Evolutionary conservation across 2,888 invertebrate genomes (phyloP).

Genomic region (Ethmia dodecea): DNA sequence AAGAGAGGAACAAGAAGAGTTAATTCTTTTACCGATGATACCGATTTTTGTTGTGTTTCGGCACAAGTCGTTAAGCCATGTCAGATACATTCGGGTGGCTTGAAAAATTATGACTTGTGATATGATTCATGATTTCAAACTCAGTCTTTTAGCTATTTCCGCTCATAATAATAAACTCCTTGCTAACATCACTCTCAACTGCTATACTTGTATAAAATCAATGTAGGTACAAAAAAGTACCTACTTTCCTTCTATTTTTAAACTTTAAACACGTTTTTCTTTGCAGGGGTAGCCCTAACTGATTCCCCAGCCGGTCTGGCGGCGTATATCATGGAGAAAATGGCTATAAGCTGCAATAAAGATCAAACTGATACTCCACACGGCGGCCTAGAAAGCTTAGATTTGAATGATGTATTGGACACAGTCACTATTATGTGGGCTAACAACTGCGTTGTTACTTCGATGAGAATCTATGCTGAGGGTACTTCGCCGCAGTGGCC

Average conservation of each 20-base stretch:
- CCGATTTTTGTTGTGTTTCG: too few species aligned
- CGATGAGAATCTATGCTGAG: slow-evolving; percentile 86
- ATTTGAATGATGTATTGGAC: slow-evolving; percentile 85
- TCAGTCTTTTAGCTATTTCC: too few species aligned
- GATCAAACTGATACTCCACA: slow-evolving; percentile 74
- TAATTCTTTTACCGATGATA: too few species aligned
- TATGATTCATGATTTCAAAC: too few species aligned
- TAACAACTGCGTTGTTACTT: slow-evolving; percentile 85
- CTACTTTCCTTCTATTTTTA: not conserved
- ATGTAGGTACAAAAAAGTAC: not conserved
- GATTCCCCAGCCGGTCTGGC: slow-evolving; percentile 92
- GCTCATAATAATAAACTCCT: too few species aligned
- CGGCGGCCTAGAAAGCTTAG: slow-evolving; percentile 81
- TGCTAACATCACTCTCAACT: too few species aligned
- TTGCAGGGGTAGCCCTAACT: slow-evolving; percentile 80
- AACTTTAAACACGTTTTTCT: not conserved
- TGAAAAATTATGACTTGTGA: too few species aligned
- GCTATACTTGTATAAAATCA: too few species aligned
- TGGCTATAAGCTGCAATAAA: slow-evolving; percentile 82
- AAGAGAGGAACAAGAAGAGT: too few species aligned
- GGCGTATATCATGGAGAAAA: slow-evolving; percentile 93
- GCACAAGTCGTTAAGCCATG: too few species aligned
- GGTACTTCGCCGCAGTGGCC: too few species aligned
- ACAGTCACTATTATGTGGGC: slow-evolving; percentile 91
- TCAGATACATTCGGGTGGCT: too few species aligned